These are phyloP conservation scores for Bugulina stolonifera DNA, from an alignment of 2,888 invertebrate genomes.

Conservation along the genomic window DNA sequence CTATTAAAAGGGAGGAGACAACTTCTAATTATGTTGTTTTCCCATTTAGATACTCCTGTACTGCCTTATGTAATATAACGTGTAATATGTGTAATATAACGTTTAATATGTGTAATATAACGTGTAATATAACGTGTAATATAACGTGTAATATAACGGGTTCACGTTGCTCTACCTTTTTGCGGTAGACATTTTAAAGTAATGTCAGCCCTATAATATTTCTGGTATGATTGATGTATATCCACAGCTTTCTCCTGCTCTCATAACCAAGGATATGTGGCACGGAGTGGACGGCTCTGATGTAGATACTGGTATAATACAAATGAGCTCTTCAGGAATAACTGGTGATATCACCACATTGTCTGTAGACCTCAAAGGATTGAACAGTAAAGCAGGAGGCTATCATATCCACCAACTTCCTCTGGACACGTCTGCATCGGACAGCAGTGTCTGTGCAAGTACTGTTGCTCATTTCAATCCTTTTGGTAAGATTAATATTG, in stretches of 20 bases:
- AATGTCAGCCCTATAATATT: too few relatives aligned
- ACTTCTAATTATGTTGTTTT: too few relatives aligned
- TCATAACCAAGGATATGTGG: not conserved
- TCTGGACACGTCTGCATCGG: constrained; percentile 41
- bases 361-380: constrained; percentile 68
- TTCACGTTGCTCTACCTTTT: too few relatives aligned
- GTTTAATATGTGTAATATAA: too few relatives aligned
- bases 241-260: not conserved
- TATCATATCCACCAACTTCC: constrained; percentile 73
- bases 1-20: too few relatives aligned
- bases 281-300: not conserved
- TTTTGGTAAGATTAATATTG: not conserved
- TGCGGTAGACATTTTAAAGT: too few relatives aligned
- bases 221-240: too few relatives aligned
- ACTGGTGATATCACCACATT: constrained; percentile 50
- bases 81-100: too few relatives aligned
- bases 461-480: constrained; percentile 9
- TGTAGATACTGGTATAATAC: not conserved
- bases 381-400: constrained; percentile 62
- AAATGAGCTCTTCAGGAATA: not conserved
- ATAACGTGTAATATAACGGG: too few relatives aligned
- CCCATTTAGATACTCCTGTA: too few relatives aligned
- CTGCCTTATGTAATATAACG: too few relatives aligned
- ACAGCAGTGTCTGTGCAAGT: not conserved
- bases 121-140: too few relatives aligned